Percentiles rank a stretch among this genome's conserved stretches.
These are phyloP conservation scores for Noctua comes DNA, from an alignment of 2,888 invertebrate species.

Conservation along the genomic window DNA sequence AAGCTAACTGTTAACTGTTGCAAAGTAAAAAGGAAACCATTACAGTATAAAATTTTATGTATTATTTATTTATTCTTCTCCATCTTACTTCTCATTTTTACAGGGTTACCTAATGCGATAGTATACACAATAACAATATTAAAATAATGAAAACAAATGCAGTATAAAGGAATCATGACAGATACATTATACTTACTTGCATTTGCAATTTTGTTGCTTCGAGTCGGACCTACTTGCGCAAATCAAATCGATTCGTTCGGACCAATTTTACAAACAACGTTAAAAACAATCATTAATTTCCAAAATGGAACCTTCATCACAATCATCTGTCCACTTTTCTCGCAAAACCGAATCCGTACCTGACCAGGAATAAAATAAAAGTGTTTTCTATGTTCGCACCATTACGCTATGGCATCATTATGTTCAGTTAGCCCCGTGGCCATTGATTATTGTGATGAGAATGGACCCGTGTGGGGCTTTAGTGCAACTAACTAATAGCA, in stretches of 20 bases:
- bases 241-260: too few species aligned
- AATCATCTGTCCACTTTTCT: conserved; percentile 19
- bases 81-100: too few species aligned
- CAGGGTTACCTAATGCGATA: too few species aligned
- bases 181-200: neutral
- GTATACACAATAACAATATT: too few species aligned
- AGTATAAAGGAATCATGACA: neutral
- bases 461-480: conserved; percentile 73
- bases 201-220: neutral
- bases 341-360: conserved; percentile 62
- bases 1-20: too few species aligned
- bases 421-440: conserved; percentile 82
- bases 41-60: neutral
- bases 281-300: neutral
- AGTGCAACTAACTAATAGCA: conserved; percentile 62
- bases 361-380: conserved; percentile 79
- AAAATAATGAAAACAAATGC: neutral
- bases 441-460: conserved; percentile 84
- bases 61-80: too few species aligned
- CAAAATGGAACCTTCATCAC: neutral
- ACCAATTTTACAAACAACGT: neutral
- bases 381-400: conserved; percentile 84
- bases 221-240: neutral
- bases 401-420: conserved; percentile 83
- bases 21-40: neutral